Conservation (phyloP, 2,113 vertebrate genomes). For the Typhlomys cinereus region DNA sequence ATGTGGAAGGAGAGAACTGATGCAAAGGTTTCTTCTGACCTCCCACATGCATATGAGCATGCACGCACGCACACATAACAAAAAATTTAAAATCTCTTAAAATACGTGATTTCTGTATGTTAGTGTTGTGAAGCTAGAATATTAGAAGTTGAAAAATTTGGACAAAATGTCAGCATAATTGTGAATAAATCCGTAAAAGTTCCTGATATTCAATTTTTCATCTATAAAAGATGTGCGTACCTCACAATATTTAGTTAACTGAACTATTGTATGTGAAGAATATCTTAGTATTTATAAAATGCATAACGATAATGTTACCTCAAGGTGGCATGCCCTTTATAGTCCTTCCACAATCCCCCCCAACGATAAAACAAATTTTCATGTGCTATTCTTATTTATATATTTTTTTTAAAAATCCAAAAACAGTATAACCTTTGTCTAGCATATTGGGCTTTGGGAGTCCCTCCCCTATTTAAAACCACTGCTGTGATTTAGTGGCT, state of each 20-base stretch:
- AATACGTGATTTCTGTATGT: conserved; percentile 31
- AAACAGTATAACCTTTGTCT: background rate
- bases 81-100: too few species aligned
- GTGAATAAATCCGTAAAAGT: conserved; percentile 47
- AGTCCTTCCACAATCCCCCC: background rate
- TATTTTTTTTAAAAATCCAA: conserved; percentile 42
- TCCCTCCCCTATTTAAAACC: conserved; percentile 18
- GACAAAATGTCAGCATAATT: conserved; percentile 18
- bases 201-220: conserved; percentile 35
- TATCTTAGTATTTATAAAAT: conserved; percentile 12
- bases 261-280: background rate
- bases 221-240: conserved; percentile 37
- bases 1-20: too few species aligned
- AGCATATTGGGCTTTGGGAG: conserved; percentile 39
- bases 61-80: too few species aligned
- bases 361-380: too few species aligned
- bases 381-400: background rate
- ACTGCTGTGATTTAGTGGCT: conserved; percentile 9
- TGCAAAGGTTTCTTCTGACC: too few species aligned
- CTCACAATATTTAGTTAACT: conserved; percentile 34
- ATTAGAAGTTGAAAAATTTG: conserved; percentile 37
- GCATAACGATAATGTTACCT: conserved; percentile 11
- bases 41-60: too few species aligned
- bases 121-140: conserved; percentile 7
- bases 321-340: background rate